Evolutionary conservation across 1,140 invertebrate species (phyloP).

Genomic region (Drosophila lini): DNA sequence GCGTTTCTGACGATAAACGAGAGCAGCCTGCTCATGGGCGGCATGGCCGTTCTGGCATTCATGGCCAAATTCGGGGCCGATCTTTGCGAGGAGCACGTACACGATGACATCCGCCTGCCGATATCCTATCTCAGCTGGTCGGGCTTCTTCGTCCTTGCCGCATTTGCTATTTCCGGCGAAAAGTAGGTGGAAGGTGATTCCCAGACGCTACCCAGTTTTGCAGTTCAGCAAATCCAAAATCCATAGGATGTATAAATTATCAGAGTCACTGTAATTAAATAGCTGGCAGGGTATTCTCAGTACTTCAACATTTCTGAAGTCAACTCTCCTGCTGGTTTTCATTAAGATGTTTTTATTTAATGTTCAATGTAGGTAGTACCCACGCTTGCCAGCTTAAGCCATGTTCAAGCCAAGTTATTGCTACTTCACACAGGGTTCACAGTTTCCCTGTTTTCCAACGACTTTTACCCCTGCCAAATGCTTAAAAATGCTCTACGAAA

Average conservation of each 20-base stretch:
- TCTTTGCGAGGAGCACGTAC: constrained; percentile 18
- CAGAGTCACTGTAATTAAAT: not conserved
- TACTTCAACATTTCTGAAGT: not conserved
- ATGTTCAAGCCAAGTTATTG: not conserved
- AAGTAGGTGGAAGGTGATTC: constrained; percentile 12
- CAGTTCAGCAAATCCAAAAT: not conserved
- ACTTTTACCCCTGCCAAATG: constrained; percentile 28
- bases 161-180: constrained; percentile 33
- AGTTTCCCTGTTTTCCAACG: constrained; percentile 17
- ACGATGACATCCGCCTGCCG: constrained; percentile 19
- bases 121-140: constrained; percentile 52
- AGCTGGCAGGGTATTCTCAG: not conserved
- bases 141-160: constrained; percentile 53
- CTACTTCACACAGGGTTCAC: not conserved
- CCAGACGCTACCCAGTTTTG: not conserved
- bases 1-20: constrained; percentile 68
- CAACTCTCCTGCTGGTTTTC: not conserved
- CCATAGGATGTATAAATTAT: constrained; percentile 24
- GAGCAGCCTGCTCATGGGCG: constrained; percentile 43
- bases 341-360: not conserved
- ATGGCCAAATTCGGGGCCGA: constrained; percentile 64
- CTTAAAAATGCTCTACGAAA: constrained; percentile 50
- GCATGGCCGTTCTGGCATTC: constrained; percentile 72
- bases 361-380: not conserved
- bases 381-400: not conserved